Base-by-base conservation (phyloP, 2,888 invertebrate species). In the Campoplex nolae region DNA sequence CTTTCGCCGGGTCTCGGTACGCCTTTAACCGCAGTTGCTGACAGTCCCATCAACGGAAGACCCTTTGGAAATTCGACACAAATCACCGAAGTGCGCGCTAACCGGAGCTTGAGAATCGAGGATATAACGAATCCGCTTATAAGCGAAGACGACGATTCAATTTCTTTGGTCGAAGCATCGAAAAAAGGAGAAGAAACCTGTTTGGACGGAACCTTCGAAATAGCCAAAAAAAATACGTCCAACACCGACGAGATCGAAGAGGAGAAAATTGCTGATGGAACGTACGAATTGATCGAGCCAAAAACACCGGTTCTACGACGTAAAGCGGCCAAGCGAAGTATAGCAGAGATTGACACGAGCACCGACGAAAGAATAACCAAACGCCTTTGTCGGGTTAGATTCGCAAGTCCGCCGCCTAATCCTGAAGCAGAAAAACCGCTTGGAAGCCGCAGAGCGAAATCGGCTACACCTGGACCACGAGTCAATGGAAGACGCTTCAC, bases 211-310 rank as follows among this genome's bases (percentile, higher is more conserved):
- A 88, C 90, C 2, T 89, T 84, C 42, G 89, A 87, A 54, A 78
- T 79, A 0, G 68, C 35, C 0, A 58, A 74, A 9, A 74, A 83
- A 48, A 62, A 28, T 2, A 42, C 48, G 11, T n/a, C n/a, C 1
- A 70, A 83, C n/a, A 71, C 74, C 76, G 84, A 74, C 3, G 68
- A 84, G 58, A 73, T 32, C 16, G 82, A 81, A n/a, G 71, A 73
- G 77, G 78, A 84, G 16, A 73, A 82, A 23, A 32, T n/a, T 3
- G 80, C 42, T 32, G 78, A 91, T 51, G 88, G 89, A 32, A 92
- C 92, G 3, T 92, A 92, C 76, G 92, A 92, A 80, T 23, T 92
- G 56, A 88, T 89, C 7, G 87, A 91, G 56, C 91, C 92, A 18
- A 90, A 91, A 81, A 92, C 90, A n/a, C 89, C 91, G 51, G 88